Evolutionary conservation across 2,797 vertebrate genomes (phyloP).

Genomic region (Arctocebus calabarensis): DNA sequence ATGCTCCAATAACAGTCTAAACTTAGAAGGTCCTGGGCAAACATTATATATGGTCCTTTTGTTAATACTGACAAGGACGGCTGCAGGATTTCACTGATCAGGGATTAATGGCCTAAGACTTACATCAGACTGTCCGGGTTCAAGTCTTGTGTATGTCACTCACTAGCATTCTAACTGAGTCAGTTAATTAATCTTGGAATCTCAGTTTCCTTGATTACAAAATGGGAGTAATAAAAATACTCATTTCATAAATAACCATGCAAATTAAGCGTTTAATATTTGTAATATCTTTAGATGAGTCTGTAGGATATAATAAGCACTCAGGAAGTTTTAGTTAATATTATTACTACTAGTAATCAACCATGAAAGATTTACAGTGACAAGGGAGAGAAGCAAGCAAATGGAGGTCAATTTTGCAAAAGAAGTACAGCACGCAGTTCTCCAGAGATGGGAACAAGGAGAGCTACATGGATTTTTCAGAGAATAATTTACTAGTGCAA

Average conservation of each 20-base stretch:
- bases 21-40: background rate
- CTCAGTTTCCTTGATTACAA: background rate
- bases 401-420: background rate
- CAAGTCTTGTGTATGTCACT: background rate
- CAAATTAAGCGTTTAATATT: conserved; percentile 27
- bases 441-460: background rate
- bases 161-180: background rate
- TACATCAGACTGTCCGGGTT: background rate
- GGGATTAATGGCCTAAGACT: background rate
- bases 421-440: background rate
- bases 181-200: background rate
- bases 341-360: background rate
- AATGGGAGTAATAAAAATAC: background rate
- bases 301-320: background rate
- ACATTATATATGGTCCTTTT: background rate
- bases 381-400: background rate
- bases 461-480: background rate
- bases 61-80: background rate
- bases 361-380: background rate
- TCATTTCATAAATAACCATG: background rate
- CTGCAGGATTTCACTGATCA: background rate
- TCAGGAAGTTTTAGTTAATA: background rate
- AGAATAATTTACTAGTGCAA: background rate
- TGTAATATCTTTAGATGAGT: background rate
- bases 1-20: background rate